A percentile compares a stretch with the other conserved stretches of the same genome.
These are phyloP conservation scores for Lithodes maja DNA, from an alignment of 2,888 invertebrate species.

Conservation along the genomic window DNA sequence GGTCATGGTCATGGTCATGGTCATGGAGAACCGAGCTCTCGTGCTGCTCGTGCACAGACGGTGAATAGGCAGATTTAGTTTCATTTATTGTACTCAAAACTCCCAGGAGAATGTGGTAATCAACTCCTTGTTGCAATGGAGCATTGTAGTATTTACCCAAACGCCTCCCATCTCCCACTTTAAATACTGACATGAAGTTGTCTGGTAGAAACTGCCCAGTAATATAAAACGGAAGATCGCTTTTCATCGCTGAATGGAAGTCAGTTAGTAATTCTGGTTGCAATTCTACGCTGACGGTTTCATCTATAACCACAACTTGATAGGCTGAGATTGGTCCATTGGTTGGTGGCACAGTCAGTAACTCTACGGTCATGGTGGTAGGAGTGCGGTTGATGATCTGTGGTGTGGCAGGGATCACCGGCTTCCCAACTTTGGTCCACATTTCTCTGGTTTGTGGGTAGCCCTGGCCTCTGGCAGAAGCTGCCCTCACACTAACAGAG, in stretches of 20 bases:
- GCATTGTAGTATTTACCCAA: constrained; percentile 87
- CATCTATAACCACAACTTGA: constrained; percentile 73
- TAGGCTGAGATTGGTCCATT: constrained; percentile 74
- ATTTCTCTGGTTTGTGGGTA: constrained; percentile 68
- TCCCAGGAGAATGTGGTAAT: constrained; percentile 82
- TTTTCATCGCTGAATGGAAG: constrained; percentile 81
- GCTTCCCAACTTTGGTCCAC: constrained; percentile 74
- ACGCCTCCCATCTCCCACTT: constrained; percentile 84
- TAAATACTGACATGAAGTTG: constrained; percentile 78
- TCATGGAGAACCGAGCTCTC: constrained; percentile 34
- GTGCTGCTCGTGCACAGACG: constrained; percentile 68
- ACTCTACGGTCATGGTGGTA: constrained; percentile 75
- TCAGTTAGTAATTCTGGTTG: constrained; percentile 78
- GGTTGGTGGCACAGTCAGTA: constrained; percentile 73
- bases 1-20: neutral
- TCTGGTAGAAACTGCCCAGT: constrained; percentile 85
- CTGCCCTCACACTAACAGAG: constrained; percentile 73
- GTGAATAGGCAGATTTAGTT: constrained; percentile 82
- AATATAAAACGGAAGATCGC: constrained; percentile 86
- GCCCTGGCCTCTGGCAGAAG: constrained; percentile 72
- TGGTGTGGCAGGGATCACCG: constrained; percentile 74
- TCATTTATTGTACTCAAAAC: constrained; percentile 82
- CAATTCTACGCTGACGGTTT: constrained; percentile 72
- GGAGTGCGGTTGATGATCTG: constrained; percentile 73
- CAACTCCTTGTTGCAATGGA: constrained; percentile 80